phyloP scores from a whole-genome alignment of 2,797 vertebrate genomes.

The Harpagifer antarcticus region DNA sequence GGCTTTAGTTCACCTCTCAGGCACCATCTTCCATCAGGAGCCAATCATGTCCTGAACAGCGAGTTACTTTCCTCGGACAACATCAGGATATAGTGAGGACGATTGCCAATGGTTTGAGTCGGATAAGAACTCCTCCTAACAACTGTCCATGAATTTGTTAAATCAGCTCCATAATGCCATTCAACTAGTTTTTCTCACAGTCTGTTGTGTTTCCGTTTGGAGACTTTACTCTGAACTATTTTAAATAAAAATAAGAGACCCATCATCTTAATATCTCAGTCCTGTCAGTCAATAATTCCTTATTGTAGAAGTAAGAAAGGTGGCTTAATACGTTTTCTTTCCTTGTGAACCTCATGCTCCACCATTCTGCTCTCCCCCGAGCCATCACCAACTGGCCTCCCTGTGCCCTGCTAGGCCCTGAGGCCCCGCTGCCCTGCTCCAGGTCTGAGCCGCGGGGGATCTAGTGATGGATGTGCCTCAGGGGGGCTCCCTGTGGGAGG shows the following conservation, averaged over 20 bases:
- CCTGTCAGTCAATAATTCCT: constrained; percentile 17
- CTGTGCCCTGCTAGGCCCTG: constrained; percentile 48
- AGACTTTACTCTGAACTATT: constrained; percentile 6
- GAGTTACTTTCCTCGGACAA: constrained; percentile 32
- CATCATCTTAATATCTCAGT: neutral
- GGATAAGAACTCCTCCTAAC: constrained; percentile 13
- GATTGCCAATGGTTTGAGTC: constrained; percentile 27
- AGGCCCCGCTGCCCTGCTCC: constrained; percentile 49
- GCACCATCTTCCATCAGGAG: constrained; percentile 48
- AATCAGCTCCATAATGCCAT: neutral
- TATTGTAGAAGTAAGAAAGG: constrained; percentile 22
- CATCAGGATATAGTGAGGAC: constrained; percentile 10
- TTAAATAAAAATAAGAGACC: neutral
- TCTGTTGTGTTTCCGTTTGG: constrained; percentile 12
- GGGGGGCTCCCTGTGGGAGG: constrained; percentile 69
- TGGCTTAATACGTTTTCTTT: constrained; percentile 21
- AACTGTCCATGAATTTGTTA: constrained; percentile 27
- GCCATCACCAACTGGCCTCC: constrained; percentile 41
- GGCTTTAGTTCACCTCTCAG: constrained; percentile 30
- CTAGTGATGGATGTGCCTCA: constrained; percentile 72
- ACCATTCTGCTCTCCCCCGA: constrained; percentile 16
- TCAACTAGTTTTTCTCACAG: constrained; percentile 9
- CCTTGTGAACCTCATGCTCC: constrained; percentile 13
- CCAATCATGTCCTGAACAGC: constrained; percentile 25
- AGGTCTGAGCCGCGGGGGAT: constrained; percentile 63